phyloP scores from a whole-genome alignment of 30 jellyfish, hydroid and myxozoan genomes.

The Hydractinia echinata region DNA sequence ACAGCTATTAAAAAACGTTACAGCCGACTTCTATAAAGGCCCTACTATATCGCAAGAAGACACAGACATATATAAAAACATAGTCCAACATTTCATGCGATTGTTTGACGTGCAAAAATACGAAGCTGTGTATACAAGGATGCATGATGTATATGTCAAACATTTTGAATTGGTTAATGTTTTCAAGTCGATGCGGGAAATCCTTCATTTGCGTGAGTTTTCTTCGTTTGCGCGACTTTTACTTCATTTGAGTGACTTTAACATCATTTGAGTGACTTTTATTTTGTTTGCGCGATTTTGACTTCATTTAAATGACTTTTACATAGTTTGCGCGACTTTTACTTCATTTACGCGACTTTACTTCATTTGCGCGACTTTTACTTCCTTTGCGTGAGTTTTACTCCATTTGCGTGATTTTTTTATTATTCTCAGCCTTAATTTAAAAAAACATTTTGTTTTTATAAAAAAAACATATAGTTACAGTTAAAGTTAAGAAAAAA shows the following conservation, averaged over 20 bases:
- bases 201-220: slow-evolving; percentile 63
- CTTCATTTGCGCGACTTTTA: too few relatives aligned
- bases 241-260: neutral
- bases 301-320: too few relatives aligned
- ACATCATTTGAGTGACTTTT: neutral
- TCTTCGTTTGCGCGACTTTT: neutral
- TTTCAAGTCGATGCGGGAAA: slow-evolving; percentile 48
- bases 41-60: neutral
- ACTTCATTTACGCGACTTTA: too few relatives aligned
- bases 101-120: slow-evolving; percentile 59
- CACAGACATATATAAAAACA: slow-evolving; percentile 19
- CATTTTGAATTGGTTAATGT: slow-evolving; percentile 60
- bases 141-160: slow-evolving; percentile 64
- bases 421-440: too few relatives aligned
- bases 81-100: slow-evolving; percentile 78
- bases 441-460: too few relatives aligned
- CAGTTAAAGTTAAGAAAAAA: too few relatives aligned
- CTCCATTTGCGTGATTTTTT: too few relatives aligned
- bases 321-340: too few relatives aligned
- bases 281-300: too few relatives aligned
- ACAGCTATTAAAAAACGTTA: neutral
- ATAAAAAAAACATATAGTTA: too few relatives aligned
- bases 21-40: neutral
- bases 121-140: slow-evolving; percentile 67
- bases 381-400: too few relatives aligned